Evolutionary conservation across 2,888 invertebrate genomes (phyloP).

Genomic region (Azorinus chamasolen): DNA sequence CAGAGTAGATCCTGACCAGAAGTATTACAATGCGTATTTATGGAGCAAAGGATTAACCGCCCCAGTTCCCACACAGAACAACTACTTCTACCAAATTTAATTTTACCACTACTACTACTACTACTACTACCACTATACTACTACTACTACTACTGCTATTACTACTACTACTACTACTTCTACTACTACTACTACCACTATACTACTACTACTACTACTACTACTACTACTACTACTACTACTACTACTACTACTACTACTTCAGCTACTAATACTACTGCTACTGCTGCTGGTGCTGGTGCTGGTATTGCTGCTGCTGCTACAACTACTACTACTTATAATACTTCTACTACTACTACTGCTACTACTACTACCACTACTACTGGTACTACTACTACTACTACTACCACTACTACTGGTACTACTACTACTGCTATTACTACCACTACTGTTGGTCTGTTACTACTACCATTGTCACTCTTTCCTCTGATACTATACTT

Average conservation of each 20-base stretch:
- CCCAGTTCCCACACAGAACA: too few relatives aligned
- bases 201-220: not conserved
- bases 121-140: not conserved
- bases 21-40: too few relatives aligned
- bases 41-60: too few relatives aligned
- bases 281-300: not conserved
- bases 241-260: not conserved
- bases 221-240: constrained; percentile 2
- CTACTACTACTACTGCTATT: constrained; percentile 4
- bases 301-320: not conserved
- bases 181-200: not conserved
- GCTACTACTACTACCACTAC: not conserved
- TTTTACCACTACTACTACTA: not conserved
- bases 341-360: not conserved
- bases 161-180: constrained; percentile 1
- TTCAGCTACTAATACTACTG: not conserved
- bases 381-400: not conserved
- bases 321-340: not conserved
- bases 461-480: not conserved
- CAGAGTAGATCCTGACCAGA: too few relatives aligned
- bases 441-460: not conserved
- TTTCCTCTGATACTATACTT: too few relatives aligned
- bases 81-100: too few relatives aligned
- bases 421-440: not conserved
- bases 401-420: not conserved